A percentile compares a stretch with the other conserved stretches of the same genome.
phyloP scores from a whole-genome alignment of 2,113 vertebrate species.

The Pomatorhinus ruficollis region DNA sequence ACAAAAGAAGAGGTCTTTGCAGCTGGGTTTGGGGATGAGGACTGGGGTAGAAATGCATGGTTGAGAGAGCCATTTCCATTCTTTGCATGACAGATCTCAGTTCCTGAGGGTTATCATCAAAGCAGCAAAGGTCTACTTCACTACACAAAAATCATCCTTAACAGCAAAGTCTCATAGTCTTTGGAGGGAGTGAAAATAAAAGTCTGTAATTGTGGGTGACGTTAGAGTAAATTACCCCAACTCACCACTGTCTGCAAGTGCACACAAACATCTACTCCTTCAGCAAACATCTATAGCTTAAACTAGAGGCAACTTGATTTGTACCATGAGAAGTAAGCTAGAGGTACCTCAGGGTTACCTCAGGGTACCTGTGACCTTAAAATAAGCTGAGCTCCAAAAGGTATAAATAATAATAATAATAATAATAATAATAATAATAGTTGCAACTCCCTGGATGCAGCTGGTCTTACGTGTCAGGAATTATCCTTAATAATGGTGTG shows the following conservation, averaged over 20 bases:
- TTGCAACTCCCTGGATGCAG: not conserved
- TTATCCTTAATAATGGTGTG: slow-evolving; percentile 18
- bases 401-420: not conserved
- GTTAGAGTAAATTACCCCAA: not conserved
- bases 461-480: slow-evolving; percentile 11
- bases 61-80: not conserved
- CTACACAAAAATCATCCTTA: not conserved
- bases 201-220: not conserved
- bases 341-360: not conserved
- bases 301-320: not conserved
- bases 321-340: not conserved
- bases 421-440: not conserved
- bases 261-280: not conserved
- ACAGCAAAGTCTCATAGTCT: not conserved
- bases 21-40: accelerated
- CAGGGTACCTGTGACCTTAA: not conserved
- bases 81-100: not conserved
- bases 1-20: not conserved
- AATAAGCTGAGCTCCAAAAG: not conserved
- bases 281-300: not conserved
- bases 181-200: not conserved
- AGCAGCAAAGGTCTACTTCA: not conserved
- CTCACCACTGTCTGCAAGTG: not conserved
- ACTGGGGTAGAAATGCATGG: not conserved
- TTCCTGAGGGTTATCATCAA: not conserved